A percentile compares a stretch with the other conserved stretches of the same genome.
Evolutionary conservation across 2,113 vertebrate genomes (phyloP).

Genomic region (Echinops telfairi): DNA sequence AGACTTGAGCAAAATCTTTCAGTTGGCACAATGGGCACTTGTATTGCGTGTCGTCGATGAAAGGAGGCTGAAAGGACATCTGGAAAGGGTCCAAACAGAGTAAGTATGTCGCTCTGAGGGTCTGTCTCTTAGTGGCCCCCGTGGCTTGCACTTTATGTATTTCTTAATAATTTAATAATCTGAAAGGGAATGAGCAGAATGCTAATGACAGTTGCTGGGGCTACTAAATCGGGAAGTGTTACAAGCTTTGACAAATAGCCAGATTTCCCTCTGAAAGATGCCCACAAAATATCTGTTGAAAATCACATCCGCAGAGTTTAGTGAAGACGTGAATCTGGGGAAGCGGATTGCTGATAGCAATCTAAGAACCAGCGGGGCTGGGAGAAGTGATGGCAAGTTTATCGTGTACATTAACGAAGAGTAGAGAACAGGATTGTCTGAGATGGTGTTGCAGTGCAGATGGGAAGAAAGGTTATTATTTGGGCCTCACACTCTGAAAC

Average conservation of each 20-base stretch:
- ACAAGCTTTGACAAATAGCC: slow-evolving; percentile 64
- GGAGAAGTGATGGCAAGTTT: neutral
- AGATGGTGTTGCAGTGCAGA: neutral
- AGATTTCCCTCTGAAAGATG: slow-evolving; percentile 47
- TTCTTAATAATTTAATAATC: slow-evolving; percentile 49
- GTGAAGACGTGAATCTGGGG: neutral
- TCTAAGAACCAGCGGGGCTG: neutral
- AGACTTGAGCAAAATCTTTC: slow-evolving; percentile 14
- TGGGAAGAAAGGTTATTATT: neutral
- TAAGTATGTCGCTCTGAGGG: neutral
- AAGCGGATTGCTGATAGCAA: neutral
- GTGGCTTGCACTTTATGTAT: slow-evolving; percentile 52
- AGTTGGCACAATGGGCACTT: neutral
- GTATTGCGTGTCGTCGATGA: neutral
- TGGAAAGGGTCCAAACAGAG: neutral
- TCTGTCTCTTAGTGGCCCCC: neutral
- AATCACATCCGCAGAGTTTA: neutral
- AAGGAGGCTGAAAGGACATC: neutral
- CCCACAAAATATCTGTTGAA: slow-evolving; percentile 45
- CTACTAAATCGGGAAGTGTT: slow-evolving; percentile 56
- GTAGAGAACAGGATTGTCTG: neutral
- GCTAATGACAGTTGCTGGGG: slow-evolving; percentile 41
- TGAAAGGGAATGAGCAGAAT: slow-evolving; percentile 55
- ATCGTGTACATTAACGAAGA: neutral
- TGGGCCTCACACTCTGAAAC: neutral